These are phyloP conservation scores for Marmota flaviventris DNA, from an alignment of 2,113 vertebrate species.

Conservation along the genomic window DNA sequence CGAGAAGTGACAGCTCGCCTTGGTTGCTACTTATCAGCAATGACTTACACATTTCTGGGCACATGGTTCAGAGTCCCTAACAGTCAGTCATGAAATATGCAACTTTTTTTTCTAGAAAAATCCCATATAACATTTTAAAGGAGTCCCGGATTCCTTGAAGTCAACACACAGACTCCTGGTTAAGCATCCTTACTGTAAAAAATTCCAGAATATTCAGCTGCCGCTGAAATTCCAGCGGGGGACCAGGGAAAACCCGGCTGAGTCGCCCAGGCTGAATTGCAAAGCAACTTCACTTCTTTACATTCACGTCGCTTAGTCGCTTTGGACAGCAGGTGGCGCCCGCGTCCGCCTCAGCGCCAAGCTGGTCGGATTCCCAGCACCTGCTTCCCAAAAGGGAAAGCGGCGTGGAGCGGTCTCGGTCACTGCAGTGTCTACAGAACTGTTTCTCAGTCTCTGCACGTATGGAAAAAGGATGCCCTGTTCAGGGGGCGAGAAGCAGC, in stretches of 20 bases:
- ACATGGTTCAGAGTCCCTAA: neutral
- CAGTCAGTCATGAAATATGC: neutral
- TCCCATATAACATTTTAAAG: neutral
- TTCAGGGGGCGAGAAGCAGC: neutral
- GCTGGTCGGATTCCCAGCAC: neutral
- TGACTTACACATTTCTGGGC: neutral
- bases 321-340: conserved; percentile 73
- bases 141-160: neutral
- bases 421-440: neutral
- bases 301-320: neutral
- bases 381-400: neutral
- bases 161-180: neutral
- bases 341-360: neutral
- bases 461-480: neutral
- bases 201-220: neutral
- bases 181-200: neutral
- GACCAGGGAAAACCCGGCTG: neutral
- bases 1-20: neutral
- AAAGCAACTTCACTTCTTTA: neutral
- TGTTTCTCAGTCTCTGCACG: neutral
- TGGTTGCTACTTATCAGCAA: neutral
- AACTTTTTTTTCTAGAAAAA: neutral
- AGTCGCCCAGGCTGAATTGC: neutral
- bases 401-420: neutral
- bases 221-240: neutral